Evolutionary conservation across 2,113 vertebrate genomes (phyloP).

Genomic region (Muscicapa adusta): DNA sequence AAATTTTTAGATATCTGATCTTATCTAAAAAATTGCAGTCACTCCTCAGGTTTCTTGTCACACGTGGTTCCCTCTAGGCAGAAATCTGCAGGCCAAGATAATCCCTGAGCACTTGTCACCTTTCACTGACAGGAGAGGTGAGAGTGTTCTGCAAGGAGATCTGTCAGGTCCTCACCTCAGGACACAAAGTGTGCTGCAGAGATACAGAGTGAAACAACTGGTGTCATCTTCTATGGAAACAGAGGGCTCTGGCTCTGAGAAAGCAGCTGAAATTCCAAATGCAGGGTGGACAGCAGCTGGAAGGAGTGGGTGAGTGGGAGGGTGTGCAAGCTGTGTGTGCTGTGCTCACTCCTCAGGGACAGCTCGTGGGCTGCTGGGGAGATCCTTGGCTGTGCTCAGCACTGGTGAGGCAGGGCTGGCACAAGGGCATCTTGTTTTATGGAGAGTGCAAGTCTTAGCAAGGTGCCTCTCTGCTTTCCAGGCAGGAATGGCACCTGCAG

Average conservation of each 20-base stretch:
- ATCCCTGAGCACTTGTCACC: background rate
- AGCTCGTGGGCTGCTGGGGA: background rate
- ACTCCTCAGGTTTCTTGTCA: background rate
- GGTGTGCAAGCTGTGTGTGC: fast-evolving
- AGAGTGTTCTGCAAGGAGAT: background rate
- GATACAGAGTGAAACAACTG: background rate
- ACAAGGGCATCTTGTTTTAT: background rate
- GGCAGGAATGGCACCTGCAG: background rate
- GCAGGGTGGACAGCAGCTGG: background rate
- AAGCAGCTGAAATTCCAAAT: background rate
- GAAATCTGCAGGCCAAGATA: background rate
- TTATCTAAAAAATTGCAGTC: background rate
- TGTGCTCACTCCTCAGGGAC: fast-evolving
- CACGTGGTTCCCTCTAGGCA: background rate
- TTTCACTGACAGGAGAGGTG: background rate
- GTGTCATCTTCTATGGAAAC: background rate
- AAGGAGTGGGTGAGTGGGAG: background rate
- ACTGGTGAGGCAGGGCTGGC: background rate
- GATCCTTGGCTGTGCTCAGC: background rate
- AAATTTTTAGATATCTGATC: background rate
- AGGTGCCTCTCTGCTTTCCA: background rate
- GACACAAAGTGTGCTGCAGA: background rate
- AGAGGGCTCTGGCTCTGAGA: background rate
- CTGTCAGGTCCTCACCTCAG: background rate
- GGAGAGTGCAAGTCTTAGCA: fast-evolving